These are phyloP conservation scores for Drosophila trapezifrons DNA, from an alignment of 1,140 invertebrate species.

Conservation along the genomic window DNA sequence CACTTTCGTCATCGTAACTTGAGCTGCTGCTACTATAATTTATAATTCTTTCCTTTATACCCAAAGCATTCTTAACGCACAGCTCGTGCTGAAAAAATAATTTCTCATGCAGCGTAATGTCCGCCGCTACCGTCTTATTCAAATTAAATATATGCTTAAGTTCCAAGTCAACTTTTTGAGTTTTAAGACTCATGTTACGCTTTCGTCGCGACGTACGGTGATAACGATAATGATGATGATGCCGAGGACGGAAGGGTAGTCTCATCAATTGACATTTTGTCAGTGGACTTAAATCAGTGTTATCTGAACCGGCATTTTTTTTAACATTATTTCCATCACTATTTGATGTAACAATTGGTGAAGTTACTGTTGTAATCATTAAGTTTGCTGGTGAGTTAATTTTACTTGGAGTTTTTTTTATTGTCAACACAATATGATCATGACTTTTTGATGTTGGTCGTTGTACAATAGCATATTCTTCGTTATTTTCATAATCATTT, in stretches of 20 bases:
- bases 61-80: constrained; percentile 19
- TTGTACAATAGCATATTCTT: constrained; percentile 69
- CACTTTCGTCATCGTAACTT: constrained; percentile 54
- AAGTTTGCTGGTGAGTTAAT: constrained; percentile 66
- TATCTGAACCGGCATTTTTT: neutral
- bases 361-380: constrained; percentile 23
- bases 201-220: neutral
- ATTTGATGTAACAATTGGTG: constrained; percentile 31
- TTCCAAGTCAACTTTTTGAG: constrained; percentile 43
- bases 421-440: constrained; percentile 76
- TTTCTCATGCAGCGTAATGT: constrained; percentile 53
- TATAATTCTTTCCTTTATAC: constrained; percentile 41
- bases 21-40: constrained; percentile 73
- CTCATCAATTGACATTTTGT: constrained; percentile 10
- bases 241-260: neutral
- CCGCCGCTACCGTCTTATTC: neutral
- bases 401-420: constrained; percentile 81
- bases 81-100: constrained; percentile 72
- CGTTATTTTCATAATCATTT: constrained; percentile 36
- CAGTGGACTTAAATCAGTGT: neutral
- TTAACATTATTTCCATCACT: neutral
- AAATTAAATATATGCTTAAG: constrained; percentile 55
- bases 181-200: neutral
- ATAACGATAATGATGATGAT: constrained; percentile 6
- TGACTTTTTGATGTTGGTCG: constrained; percentile 29